Evolutionary conservation across 2,113 vertebrate species (phyloP).

Genomic region (Paradoxurus hermaphroditus): DNA sequence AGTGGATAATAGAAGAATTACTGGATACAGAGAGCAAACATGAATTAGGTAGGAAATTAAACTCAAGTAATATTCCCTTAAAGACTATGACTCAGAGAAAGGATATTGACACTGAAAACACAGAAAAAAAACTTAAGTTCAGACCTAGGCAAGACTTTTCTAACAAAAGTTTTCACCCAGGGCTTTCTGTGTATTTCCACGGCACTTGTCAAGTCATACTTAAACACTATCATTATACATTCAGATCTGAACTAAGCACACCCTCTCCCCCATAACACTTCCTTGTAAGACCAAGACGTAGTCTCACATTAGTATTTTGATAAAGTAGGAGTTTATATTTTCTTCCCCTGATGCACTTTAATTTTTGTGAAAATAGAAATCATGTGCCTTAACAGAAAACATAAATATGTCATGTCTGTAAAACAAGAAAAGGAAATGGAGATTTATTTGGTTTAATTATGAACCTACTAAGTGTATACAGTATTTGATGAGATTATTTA

Average conservation of each 20-base stretch:
- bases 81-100: not conserved
- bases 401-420: not conserved
- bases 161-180: not conserved
- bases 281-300: not conserved
- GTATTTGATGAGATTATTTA: not conserved
- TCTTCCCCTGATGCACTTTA: not conserved
- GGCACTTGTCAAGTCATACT: not conserved
- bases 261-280: not conserved
- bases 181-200: not conserved
- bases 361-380: slow-evolving; percentile 48
- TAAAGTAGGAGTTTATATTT: slow-evolving; percentile 25
- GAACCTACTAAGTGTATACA: not conserved
- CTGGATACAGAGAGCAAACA: not conserved
- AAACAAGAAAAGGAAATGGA: not conserved
- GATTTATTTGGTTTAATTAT: slow-evolving; percentile 9
- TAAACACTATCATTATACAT: slow-evolving; percentile 39
- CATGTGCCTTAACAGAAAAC: not conserved
- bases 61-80: not conserved
- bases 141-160: not conserved
- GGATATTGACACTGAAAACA: not conserved
- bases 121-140: not conserved
- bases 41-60: not conserved
- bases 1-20: not conserved
- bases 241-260: slow-evolving; percentile 25
- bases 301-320: slow-evolving; percentile 2